Percentiles rank a stretch among this genome's conserved stretches.
phyloP scores from a whole-genome alignment of 2,797 vertebrate species.

The Hippocampus kuda region DNA sequence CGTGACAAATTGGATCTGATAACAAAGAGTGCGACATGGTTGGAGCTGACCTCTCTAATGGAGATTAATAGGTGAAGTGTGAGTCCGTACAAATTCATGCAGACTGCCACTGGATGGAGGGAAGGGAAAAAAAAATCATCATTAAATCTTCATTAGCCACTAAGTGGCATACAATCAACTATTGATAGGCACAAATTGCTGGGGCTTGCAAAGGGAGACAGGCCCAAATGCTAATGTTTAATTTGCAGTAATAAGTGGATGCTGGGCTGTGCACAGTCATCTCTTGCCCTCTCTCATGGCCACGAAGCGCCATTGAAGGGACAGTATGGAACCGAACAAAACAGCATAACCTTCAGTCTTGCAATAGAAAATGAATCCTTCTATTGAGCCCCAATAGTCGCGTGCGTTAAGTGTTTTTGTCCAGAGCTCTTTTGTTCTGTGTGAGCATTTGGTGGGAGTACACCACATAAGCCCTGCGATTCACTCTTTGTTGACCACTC shows the following conservation, averaged over 20 bases:
- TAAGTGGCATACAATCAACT: constrained; percentile 73
- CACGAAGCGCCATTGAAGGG: constrained; percentile 45
- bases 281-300: constrained; percentile 18
- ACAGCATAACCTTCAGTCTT: constrained; percentile 56
- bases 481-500: constrained; percentile 29
- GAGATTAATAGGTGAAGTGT: constrained; percentile 58
- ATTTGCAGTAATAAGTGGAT: constrained; percentile 63
- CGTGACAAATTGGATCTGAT: constrained; percentile 49
- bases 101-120: constrained; percentile 44
- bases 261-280: constrained; percentile 25
- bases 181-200: constrained; percentile 74
- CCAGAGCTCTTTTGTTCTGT: constrained; percentile 39
- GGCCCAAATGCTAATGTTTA: constrained; percentile 67
- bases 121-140: constrained; percentile 44
- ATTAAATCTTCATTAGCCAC: constrained; percentile 75
- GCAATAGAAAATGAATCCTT: constrained; percentile 38
- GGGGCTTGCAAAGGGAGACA: constrained; percentile 56
- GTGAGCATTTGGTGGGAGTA: constrained; percentile 28
- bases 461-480: constrained; percentile 21
- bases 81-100: constrained; percentile 53
- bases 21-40: constrained; percentile 46
- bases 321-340: constrained; percentile 45
- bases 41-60: constrained; percentile 54
- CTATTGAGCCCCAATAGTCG: constrained; percentile 31
- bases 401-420: constrained; percentile 46